Evolutionary conservation across 2,113 vertebrate species (phyloP), one percentile per base, ranked within the genome.

Genomic region (Chlorodrepanis virens): DNA sequence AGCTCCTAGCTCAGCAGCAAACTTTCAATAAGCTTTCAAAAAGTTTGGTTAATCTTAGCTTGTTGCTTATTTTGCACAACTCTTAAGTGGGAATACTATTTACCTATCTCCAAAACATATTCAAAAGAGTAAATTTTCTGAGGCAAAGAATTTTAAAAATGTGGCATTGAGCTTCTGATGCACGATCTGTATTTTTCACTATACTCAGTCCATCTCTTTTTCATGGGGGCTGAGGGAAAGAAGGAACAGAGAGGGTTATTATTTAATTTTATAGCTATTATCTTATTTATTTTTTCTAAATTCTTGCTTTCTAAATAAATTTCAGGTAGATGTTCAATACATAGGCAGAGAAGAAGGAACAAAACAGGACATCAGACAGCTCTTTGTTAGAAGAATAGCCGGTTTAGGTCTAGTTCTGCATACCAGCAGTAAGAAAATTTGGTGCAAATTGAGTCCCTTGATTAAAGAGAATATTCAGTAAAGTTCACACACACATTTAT

Each of bases 1-100:
- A 49, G 10, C 24, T 93, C 25, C 52, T 35, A 54, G 10, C 10
- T 79, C 49, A 79, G 14, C 19, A 50, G 13, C 14, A 87, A 42
- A 40, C 8, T 56, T 47, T 22, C 44, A 18, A 12, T 0, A 0
- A 57, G 10, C 2, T 33, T 78, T 64, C 8, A 20, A 49, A 57
- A 33, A 12, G 4, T 64, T 67, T 68, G 17, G 4, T 28, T 72
- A 53, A 47, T 49, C 9, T 57, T 54, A 40, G 9, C 23, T 59
- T 44, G 19, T 71, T 74, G 9, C 40, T 50, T 52, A 28, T 2
- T 40, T 87, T 3, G 0, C 16, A 49, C 6, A 61, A 3, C 11
- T 47, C 19, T 72, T 9, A 79, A 63, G 8, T 28, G 8, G 19
- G 7, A 39, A 4, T 14, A 39, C 19, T 60, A 63, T 29, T 85